phyloP scores from a whole-genome alignment of 2,888 invertebrate species.

The Seira musarum region DNA sequence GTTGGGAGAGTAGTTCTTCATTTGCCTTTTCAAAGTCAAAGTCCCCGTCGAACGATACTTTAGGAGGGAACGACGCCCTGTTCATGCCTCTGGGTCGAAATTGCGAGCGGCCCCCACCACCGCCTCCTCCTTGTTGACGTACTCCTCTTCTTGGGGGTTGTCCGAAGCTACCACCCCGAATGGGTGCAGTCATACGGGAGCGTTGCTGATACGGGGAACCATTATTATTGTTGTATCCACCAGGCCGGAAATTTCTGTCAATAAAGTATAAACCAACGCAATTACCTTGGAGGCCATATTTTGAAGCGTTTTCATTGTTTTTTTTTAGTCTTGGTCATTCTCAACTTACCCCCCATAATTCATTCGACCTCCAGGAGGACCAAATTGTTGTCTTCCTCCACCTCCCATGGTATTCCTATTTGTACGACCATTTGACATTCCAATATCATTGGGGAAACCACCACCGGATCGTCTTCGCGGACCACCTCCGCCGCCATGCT shows the following conservation, averaged over 20 bases:
- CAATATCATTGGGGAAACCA: constrained; percentile 28
- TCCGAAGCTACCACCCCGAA: constrained; percentile 61
- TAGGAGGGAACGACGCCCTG: constrained; percentile 60
- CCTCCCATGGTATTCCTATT: not conserved
- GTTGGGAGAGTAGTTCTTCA: constrained; percentile 87
- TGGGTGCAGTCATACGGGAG: constrained; percentile 60
- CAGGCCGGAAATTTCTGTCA: constrained; percentile 52
- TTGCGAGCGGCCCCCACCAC: constrained; percentile 56
- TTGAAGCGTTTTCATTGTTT: too few species aligned
- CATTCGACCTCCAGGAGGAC: constrained; percentile 39
- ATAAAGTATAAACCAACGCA: too few species aligned
- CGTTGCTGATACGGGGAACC: constrained; percentile 65
- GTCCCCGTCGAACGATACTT: constrained; percentile 86
- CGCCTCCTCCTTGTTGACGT: constrained; percentile 54
- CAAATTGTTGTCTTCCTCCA: constrained; percentile 33
- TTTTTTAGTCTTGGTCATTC: too few species aligned
- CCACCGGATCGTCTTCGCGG: constrained; percentile 31
- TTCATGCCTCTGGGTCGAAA: constrained; percentile 60
- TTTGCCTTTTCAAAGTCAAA: constrained; percentile 99
- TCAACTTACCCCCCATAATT: constrained; percentile 50
- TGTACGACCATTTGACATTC: constrained; percentile 20
- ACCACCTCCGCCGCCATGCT: not conserved
- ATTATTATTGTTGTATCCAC: constrained; percentile 31
- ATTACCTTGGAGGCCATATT: too few species aligned
- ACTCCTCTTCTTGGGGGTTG: constrained; percentile 43